Percentiles rank a stretch among this genome's conserved stretches.
Conservation (phyloP, 2,113 vertebrate species). For the Bettongia penicillata region DNA sequence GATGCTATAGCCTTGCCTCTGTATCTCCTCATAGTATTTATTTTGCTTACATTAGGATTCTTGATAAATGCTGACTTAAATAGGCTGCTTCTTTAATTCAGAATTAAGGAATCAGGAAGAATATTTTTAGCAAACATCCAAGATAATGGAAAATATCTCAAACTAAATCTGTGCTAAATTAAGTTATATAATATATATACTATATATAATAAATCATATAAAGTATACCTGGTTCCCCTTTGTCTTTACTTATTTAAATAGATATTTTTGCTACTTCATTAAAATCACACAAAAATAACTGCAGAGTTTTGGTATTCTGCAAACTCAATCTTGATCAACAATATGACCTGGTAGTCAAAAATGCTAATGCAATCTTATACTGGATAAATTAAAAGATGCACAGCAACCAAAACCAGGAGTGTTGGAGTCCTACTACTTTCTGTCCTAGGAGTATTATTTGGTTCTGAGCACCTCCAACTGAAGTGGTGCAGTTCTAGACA, state of each 20-base stretch:
- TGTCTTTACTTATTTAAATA: conserved; percentile 42
- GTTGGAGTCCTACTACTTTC: not conserved
- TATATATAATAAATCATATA: too few relatives aligned
- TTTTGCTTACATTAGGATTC: not conserved
- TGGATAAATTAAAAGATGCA: not conserved
- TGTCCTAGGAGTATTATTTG: not conserved
- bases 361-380: not conserved
- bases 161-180: conserved; percentile 14
- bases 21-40: not conserved
- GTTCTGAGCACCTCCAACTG: not conserved
- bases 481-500: not conserved
- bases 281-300: not conserved
- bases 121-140: conserved; percentile 15
- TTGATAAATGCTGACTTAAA: not conserved
- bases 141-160: conserved; percentile 37
- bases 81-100: conserved; percentile 4
- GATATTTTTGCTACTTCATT: not conserved
- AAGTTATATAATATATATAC: too few relatives aligned
- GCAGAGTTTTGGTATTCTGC: conserved; percentile 14
- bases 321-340: conserved; percentile 12
- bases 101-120: conserved; percentile 31
- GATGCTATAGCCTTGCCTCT: not conserved
- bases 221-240: conserved; percentile 19
- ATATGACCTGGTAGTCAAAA: not conserved
- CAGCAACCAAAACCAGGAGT: not conserved